Evolutionary conservation across 2,113 vertebrate species (phyloP).

Genomic region (Typhlomys cinereus): DNA sequence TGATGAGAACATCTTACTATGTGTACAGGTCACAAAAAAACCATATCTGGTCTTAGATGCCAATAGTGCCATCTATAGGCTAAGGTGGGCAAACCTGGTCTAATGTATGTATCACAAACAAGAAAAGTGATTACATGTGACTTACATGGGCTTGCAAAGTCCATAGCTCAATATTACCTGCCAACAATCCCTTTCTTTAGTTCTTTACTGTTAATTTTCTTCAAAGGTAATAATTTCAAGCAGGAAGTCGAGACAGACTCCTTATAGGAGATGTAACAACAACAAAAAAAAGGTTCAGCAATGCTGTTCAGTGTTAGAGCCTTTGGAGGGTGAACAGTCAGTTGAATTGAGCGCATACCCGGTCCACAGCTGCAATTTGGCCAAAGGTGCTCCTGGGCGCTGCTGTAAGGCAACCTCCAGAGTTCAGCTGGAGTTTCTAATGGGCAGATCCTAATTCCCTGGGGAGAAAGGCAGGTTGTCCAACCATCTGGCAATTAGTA

Average conservation of each 20-base stretch:
- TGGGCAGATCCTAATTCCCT: not conserved
- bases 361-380: not conserved
- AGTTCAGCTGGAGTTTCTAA: conserved; percentile 46
- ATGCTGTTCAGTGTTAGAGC: not conserved
- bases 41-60: not conserved
- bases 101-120: not conserved
- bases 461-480: not conserved
- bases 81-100: not conserved
- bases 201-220: not conserved
- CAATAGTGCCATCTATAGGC: not conserved
- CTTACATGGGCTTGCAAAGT: too few relatives aligned
- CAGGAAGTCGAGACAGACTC: not conserved
- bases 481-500: not conserved
- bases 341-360: not conserved
- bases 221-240: not conserved
- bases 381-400: not conserved
- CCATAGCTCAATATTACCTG: not conserved
- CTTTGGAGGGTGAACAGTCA: not conserved
- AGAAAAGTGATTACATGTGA: not conserved
- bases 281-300: not conserved
- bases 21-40: not conserved
- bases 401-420: not conserved
- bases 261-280: too few relatives aligned
- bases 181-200: not conserved
- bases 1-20: not conserved